Conservation (phyloP, 2,113 vertebrate genomes). For the Atractosteus spatula region DNA sequence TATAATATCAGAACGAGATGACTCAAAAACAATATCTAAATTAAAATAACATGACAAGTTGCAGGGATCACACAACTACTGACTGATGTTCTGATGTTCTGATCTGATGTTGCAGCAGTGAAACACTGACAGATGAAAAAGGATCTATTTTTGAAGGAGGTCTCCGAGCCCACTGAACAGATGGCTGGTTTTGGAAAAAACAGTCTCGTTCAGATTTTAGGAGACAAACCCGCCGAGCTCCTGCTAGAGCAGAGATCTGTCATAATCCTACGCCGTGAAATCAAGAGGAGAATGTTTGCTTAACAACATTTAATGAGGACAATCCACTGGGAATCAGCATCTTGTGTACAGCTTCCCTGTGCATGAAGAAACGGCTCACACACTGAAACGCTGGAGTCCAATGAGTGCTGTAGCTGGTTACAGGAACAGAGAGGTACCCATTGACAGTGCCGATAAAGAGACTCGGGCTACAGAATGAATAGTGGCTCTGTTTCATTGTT, state of each 20-base stretch:
- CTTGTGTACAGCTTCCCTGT: conserved; percentile 39
- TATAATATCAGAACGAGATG: too few species aligned
- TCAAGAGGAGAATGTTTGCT: conserved; percentile 46
- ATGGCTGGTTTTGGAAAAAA: conserved; percentile 51
- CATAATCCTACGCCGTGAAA: conserved; percentile 5
- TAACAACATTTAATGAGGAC: conserved; percentile 57
- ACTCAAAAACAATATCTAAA: too few species aligned
- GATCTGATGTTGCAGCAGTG: too few species aligned
- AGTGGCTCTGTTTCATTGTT: conserved; percentile 54
- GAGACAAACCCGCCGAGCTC: conserved; percentile 28
- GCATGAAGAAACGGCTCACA: background rate
- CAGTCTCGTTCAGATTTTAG: conserved; percentile 30
- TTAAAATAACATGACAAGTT: too few species aligned
- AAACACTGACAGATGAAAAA: too few species aligned
- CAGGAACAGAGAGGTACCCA: conserved; percentile 53
- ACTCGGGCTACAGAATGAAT: conserved; percentile 55
- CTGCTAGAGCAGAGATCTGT: background rate
- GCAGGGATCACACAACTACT: too few species aligned
- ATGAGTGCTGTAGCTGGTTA: conserved; percentile 33
- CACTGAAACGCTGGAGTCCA: conserved; percentile 51
- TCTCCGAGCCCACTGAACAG: conserved; percentile 48
- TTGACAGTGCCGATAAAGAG: conserved; percentile 44
- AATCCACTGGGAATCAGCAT: conserved; percentile 46
- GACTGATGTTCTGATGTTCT: too few species aligned
- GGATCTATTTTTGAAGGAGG: conserved; percentile 37